phyloP scores from a whole-genome alignment of 2,113 vertebrate genomes.

The Antidorcas marsupialis region DNA sequence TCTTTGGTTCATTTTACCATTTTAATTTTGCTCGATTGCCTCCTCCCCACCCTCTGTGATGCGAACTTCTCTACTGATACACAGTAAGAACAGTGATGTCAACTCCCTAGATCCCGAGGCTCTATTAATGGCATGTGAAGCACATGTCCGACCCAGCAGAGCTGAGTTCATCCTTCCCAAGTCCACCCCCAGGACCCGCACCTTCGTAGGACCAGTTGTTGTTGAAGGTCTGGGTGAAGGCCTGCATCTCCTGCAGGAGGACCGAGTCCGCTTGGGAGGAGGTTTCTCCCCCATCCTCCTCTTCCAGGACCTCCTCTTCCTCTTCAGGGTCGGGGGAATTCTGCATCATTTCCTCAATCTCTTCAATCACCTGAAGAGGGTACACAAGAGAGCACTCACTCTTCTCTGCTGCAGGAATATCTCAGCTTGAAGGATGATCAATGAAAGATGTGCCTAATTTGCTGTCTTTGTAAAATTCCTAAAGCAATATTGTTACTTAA shows the following conservation, averaged over 20 bases:
- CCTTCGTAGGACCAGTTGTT: constrained; percentile 93
- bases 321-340: constrained; percentile 92
- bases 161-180: fast-evolving
- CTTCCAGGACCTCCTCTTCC: constrained; percentile 88
- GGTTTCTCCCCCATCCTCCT: constrained; percentile 84
- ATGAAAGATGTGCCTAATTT: background rate
- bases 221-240: constrained; percentile 88
- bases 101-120: background rate
- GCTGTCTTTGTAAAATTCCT: background rate
- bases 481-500: background rate
- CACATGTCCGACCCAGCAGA: background rate
- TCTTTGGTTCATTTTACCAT: background rate
- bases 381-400: background rate
- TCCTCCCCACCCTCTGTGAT: background rate
- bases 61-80: background rate
- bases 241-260: constrained; percentile 90
- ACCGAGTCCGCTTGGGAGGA: constrained; percentile 85
- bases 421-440: background rate
- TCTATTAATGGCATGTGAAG: background rate
- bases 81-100: background rate
- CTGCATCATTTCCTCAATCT: constrained; percentile 97
- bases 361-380: constrained; percentile 89
- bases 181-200: constrained; percentile 50
- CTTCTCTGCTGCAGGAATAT: background rate
- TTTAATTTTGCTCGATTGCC: background rate